phyloP scores from a whole-genome alignment of 2,888 invertebrate species.

The Sesia apiformis region DNA sequence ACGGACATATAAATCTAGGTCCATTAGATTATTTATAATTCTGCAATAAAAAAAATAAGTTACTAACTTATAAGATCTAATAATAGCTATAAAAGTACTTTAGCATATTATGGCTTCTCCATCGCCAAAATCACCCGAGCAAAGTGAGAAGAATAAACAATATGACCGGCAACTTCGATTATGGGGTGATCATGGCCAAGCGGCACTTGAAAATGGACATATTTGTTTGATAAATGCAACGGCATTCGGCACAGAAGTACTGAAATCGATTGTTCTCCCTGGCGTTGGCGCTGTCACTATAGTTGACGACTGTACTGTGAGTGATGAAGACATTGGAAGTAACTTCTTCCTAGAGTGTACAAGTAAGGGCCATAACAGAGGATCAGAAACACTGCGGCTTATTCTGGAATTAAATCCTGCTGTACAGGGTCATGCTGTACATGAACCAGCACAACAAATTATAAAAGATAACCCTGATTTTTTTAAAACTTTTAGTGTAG shows the following conservation, averaged over 20 bases:
- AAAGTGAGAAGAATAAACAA: slow-evolving; percentile 83
- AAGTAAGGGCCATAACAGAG: slow-evolving; percentile 88
- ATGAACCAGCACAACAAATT: slow-evolving; percentile 90
- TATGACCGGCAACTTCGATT: slow-evolving; percentile 91
- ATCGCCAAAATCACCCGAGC: slow-evolving; percentile 82
- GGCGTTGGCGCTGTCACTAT: slow-evolving; percentile 95
- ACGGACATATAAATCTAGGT: no score
- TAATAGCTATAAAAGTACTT: no score
- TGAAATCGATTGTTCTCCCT: slow-evolving; percentile 96
- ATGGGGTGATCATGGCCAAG: slow-evolving; percentile 99
- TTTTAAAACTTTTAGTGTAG: slow-evolving; percentile 90
- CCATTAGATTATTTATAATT: no score
- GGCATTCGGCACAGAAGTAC: slow-evolving; percentile 93
- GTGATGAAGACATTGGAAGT: slow-evolving; percentile 93
- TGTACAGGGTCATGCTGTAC: slow-evolving; percentile 93
- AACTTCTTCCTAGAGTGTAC: slow-evolving; percentile 95
- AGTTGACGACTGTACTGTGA: slow-evolving; percentile 89
- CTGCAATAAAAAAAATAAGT: no score
- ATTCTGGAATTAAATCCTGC: slow-evolving; percentile 94
- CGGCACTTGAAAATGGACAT: slow-evolving; percentile 88
- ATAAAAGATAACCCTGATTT: slow-evolving; percentile 90
- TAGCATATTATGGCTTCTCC: slow-evolving; percentile 75
- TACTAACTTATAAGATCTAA: no score
- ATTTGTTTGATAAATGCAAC: slow-evolving; percentile 96
- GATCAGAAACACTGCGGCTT: slow-evolving; percentile 86